Percentiles rank a stretch among this genome's conserved stretches.
phyloP scores from a whole-genome alignment of 2,797 vertebrate genomes.

The Emydoidea blandingii region DNA sequence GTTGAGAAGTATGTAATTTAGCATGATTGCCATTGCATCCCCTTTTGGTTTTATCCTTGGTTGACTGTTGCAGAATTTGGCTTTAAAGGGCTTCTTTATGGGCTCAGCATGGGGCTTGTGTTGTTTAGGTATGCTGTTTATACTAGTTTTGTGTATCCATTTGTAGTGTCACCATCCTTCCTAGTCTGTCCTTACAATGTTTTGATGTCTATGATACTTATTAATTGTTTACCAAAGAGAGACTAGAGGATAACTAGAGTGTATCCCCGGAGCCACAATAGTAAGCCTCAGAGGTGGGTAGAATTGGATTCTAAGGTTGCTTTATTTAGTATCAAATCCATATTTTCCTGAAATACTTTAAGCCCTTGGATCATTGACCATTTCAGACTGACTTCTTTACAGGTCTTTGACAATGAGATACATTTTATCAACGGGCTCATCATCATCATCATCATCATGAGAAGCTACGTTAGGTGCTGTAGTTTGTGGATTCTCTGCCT shows the following conservation, averaged over 20 bases:
- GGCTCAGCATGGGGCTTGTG: neutral
- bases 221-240: neutral
- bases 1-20: rapidly evolving
- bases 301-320: neutral
- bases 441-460: rapidly evolving
- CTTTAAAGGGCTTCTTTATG: neutral
- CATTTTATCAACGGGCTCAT: rapidly evolving
- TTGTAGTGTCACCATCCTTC: neutral
- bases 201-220: neutral
- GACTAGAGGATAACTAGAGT: neutral
- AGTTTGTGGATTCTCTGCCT: neutral
- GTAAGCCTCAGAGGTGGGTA: neutral
- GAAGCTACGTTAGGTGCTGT: neutral
- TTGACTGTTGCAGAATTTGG: neutral
- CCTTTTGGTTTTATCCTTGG: neutral
- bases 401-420: neutral
- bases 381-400: neutral
- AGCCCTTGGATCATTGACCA: rapidly evolving
- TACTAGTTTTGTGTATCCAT: neutral
- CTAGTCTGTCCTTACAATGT: rapidly evolving
- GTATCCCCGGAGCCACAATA: neutral
- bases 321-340: neutral
- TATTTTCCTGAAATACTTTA: neutral
- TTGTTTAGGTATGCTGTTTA: rapidly evolving
- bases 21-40: neutral